Percentiles rank a stretch among this genome's conserved stretches.
Evolutionary conservation across 2,888 invertebrate genomes (phyloP).

Genomic region (Drosophila recens): DNA sequence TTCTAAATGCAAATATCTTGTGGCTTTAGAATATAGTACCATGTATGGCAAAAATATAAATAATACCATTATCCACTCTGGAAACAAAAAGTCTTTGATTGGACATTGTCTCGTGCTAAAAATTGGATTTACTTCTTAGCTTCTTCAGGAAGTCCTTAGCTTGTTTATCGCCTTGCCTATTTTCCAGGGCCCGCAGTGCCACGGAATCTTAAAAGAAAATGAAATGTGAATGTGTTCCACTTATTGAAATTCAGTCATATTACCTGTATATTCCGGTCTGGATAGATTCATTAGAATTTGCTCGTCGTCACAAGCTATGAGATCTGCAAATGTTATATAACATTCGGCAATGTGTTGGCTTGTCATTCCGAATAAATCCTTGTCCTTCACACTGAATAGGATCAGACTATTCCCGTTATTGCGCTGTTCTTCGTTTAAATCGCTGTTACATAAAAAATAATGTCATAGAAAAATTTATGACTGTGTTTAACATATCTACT

Average conservation of each 20-base stretch:
- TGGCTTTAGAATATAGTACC: slow-evolving; percentile 20
- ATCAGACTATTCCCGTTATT: slow-evolving; percentile 89
- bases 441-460: slow-evolving; percentile 77
- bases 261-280: slow-evolving; percentile 89
- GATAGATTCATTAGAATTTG: slow-evolving; percentile 91
- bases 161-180: slow-evolving; percentile 93
- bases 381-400: slow-evolving; percentile 97
- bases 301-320: slow-evolving; percentile 88
- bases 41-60: slow-evolving; percentile 31
- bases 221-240: neutral
- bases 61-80: slow-evolving; percentile 35
- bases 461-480: neutral
- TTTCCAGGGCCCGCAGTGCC: slow-evolving; percentile 90
- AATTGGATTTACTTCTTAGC: slow-evolving; percentile 88
- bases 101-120: slow-evolving; percentile 31
- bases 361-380: slow-evolving; percentile 95
- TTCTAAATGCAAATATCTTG: slow-evolving; percentile 34
- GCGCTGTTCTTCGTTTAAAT: slow-evolving; percentile 90
- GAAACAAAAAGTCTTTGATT: slow-evolving; percentile 27
- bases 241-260: neutral
- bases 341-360: slow-evolving; percentile 98
- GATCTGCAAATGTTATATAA: slow-evolving; percentile 92
- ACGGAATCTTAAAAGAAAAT: slow-evolving; percentile 65
- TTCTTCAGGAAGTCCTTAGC: slow-evolving; percentile 95
- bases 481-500: slow-evolving; percentile 74